Evolutionary conservation across 2,888 invertebrate genomes (phyloP).

Genomic region (Erebia palarica): DNA sequence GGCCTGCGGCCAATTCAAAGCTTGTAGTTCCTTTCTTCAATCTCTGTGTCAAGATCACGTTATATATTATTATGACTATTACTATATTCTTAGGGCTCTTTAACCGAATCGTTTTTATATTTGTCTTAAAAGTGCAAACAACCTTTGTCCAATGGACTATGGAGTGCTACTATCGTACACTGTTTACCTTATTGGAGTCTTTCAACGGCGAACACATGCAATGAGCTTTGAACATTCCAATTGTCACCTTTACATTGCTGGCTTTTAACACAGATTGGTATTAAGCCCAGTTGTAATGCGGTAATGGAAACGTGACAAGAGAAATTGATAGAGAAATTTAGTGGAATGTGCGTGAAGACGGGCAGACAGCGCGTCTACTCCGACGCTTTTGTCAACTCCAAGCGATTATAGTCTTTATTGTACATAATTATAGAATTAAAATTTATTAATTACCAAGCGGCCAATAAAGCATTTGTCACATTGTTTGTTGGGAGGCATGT

Average conservation of each 20-base stretch:
- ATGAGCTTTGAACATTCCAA: slow-evolving; percentile 42
- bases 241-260: slow-evolving; percentile 41
- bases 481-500: slow-evolving; percentile 42
- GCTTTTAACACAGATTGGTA: neutral
- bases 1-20: too few relatives aligned
- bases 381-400: slow-evolving; percentile 33
- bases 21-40: neutral
- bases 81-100: slow-evolving; percentile 7
- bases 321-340: slow-evolving; percentile 28
- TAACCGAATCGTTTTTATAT: slow-evolving; percentile 25
- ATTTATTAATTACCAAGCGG: slow-evolving; percentile 24
- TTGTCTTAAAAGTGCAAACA: slow-evolving; percentile 41
- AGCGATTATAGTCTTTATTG: slow-evolving; percentile 39
- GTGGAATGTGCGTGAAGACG: slow-evolving; percentile 40
- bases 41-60: neutral
- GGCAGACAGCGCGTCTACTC: slow-evolving; percentile 62
- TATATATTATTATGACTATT: too few relatives aligned
- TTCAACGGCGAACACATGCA: slow-evolving; percentile 41
- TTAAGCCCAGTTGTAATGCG: slow-evolving; percentile 28
- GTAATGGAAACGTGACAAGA: slow-evolving; percentile 40
- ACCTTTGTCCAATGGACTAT: slow-evolving; percentile 36
- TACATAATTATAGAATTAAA: slow-evolving; percentile 28
- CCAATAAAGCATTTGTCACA: slow-evolving; percentile 41
- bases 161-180: slow-evolving; percentile 33
- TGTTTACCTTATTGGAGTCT: slow-evolving; percentile 50